Evolutionary conservation across 2,888 invertebrate genomes (phyloP).

Genomic region (Tridacna gigas): DNA sequence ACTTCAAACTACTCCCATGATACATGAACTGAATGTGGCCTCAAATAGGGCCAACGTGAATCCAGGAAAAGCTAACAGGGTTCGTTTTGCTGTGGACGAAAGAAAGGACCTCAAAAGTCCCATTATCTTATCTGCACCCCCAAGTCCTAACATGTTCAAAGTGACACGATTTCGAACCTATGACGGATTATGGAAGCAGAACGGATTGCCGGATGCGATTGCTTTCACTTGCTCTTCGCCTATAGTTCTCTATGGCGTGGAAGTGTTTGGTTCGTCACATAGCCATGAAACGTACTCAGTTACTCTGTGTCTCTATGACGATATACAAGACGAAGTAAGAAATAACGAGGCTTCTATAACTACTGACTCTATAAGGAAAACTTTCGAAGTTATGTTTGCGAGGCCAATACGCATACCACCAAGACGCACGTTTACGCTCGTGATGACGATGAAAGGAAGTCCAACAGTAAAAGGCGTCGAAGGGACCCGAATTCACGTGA

Average conservation of each 20-base stretch:
- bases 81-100: constrained; percentile 9
- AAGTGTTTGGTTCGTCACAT: constrained; percentile 45
- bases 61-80: not conserved
- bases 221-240: constrained; percentile 55
- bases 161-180: constrained; percentile 55
- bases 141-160: constrained; percentile 51
- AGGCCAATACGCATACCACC: constrained; percentile 58
- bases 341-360: constrained; percentile 44
- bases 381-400: constrained; percentile 53
- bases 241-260: constrained; percentile 57
- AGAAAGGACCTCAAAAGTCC: constrained; percentile 16
- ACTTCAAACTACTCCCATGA: not conserved
- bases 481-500: constrained; percentile 41
- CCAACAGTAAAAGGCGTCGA: constrained; percentile 56
- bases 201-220: constrained; percentile 60
- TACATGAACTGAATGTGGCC: not conserved
- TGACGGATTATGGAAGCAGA: constrained; percentile 62
- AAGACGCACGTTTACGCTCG: constrained; percentile 48
- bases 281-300: constrained; percentile 47
- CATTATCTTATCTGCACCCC: constrained; percentile 24
- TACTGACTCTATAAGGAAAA: constrained; percentile 39
- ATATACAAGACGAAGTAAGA: constrained; percentile 56
- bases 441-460: constrained; percentile 53
- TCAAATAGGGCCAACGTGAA: not conserved
- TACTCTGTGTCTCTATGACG: constrained; percentile 50